phyloP scores from a whole-genome alignment of 2,797 vertebrate species.

The Garrulus glandarius region DNA sequence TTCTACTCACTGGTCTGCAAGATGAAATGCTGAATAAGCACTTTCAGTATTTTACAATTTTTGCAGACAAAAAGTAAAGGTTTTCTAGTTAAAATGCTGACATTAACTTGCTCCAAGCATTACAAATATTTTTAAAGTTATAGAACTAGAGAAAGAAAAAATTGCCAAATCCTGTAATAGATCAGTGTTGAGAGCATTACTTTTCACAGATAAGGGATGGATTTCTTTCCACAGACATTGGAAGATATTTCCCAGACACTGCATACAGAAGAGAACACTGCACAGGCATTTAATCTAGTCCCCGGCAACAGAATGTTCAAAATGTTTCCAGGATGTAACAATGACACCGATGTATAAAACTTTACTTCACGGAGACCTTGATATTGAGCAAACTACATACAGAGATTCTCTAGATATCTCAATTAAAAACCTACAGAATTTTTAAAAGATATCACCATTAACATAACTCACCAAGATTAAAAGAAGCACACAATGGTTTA shows the following conservation, averaged over 20 bases:
- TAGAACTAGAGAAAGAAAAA: background rate
- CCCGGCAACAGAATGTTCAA: background rate
- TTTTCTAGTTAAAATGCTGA: conserved; percentile 35
- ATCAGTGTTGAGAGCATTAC: background rate
- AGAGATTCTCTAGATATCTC: background rate
- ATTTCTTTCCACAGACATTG: conserved; percentile 6
- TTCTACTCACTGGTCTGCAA: background rate
- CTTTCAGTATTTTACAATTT: background rate
- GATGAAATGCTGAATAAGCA: background rate
- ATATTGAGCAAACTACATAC: background rate
- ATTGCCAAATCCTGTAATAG: background rate
- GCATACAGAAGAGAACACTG: background rate
- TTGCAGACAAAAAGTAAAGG: background rate
- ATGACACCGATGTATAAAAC: background rate
- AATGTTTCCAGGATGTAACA: background rate
- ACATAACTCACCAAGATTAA: background rate
- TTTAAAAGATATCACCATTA: background rate
- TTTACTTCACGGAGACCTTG: background rate
- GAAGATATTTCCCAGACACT: conserved; percentile 19
- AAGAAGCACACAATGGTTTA: background rate
- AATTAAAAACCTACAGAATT: background rate
- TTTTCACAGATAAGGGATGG: background rate
- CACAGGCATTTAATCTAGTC: background rate
- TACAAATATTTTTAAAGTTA: conserved; percentile 3
- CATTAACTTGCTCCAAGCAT: background rate